Evolutionary conservation across 2,888 invertebrate genomes (phyloP), one percentile per base, ranked within the genome.

Genomic region (Vannuccia rotundouncinata): DNA sequence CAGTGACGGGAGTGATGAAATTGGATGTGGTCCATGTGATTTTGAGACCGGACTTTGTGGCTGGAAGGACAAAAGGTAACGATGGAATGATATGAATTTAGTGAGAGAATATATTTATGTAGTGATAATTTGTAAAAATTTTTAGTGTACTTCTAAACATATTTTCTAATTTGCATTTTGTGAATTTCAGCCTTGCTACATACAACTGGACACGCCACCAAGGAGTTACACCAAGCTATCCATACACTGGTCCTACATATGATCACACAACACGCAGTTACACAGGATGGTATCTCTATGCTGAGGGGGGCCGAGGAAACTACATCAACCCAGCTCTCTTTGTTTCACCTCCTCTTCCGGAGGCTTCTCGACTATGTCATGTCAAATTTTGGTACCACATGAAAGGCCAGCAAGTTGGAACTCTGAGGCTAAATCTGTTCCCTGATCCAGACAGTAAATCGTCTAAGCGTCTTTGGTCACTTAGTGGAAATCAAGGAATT

Each of bases 21-120:
- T 2, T 13, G 10, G 78, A 29, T 82, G 82, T 79, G 86, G 86
- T 83, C 77, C 82, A 27, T 84, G 86, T 83, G 83, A 82, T 59
- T 86, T 86, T 84, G 85, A 86, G 82, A 82, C 29, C 0, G 83
- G 83, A n/a, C 81, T 81, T 25, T 86, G 86, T 83, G 85, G 85
- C 1, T 86, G 86, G 85, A 83, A 28, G 1, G 85, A 86, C 81
- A 81, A 82, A 1, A 75, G 75, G 75, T 75, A 75, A 45, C n/a
- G 17, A 45, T 45, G 45, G 17, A 45, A 45, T 5, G 45, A 45
- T 45, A 45, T 45, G 5, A 17, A 17, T n/a, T n/a, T n/a, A n/a
- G n/a, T n/a, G n/a, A n/a, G n/a, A n/a, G n/a, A n/a, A n/a, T n/a
- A n/a, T n/a, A n/a, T n/a, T n/a, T n/a, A n/a, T n/a, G n/a, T n/a